Base-by-base conservation (phyloP, 2,888 invertebrate genomes). In the Pandemis corylana region DNA sequence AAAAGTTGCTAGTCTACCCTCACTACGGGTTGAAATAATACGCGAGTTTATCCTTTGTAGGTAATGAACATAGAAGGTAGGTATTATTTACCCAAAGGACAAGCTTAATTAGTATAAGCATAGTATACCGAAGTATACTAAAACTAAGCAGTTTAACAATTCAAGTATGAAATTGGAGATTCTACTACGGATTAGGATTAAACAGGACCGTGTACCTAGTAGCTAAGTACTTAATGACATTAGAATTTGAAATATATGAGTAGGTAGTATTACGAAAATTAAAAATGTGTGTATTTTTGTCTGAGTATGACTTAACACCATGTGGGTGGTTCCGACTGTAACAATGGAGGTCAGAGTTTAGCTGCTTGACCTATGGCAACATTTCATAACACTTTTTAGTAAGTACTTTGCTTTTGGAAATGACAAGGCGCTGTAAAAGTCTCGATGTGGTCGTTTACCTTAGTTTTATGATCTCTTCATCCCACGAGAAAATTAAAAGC, bases 281-380 rank as follows among this genome's bases (percentile, higher is more conserved):
- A 59, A 59, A 59, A 59, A 56, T 20, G n/a, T 15, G 28, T 12
- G 59, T 28, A 59, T 59, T 28, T 59, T 28, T 20, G 41, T 59
- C 7, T 36, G 51, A 51, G 72, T 51, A 46, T 46, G 68, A 61
- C 69, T 61, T 56, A 56, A 67, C 41, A 56, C 68, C 64, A 61
- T 41, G 56, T 73, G 68, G 73, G 73, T 64, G 65, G 69, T 49
- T 51, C 42, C 15, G 15, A 65, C 10, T 51, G 12, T 28, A 74
- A 74, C 74, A 74, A 74, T 69, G 74, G 59, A 65, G 69, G 65
- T 69, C 74, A 74, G 69, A 70, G 49, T 41, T 10, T 59, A 74
- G 42, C 64, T 10, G 42, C 51, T 74, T 69, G 69, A 74, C 69
- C 74, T 74, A 61, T 74, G 65, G 41, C 74, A 62, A 74, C 68